phyloP scores from a whole-genome alignment of 2,797 vertebrate genomes.

The Anguilla megastoma region DNA sequence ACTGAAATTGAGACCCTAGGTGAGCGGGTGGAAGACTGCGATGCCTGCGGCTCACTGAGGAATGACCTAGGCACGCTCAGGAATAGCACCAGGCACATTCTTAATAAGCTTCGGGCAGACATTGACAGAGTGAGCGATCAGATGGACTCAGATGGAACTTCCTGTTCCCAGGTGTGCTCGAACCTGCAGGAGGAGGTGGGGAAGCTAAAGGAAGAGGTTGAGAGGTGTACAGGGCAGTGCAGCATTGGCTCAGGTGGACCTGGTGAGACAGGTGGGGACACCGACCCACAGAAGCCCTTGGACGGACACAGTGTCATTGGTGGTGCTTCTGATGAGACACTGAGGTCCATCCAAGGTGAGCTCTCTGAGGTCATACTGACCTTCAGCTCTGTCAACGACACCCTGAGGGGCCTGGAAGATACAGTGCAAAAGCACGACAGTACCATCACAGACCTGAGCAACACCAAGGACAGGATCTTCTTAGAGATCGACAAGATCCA shows the following conservation, averaged over 20 bases:
- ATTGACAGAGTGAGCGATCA: slow-evolving; percentile 57
- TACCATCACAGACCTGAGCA: slow-evolving; percentile 79
- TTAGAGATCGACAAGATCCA: slow-evolving; percentile 89
- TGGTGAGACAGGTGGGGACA: slow-evolving; percentile 41
- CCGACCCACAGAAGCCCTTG: slow-evolving; percentile 73
- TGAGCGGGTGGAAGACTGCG: slow-evolving; percentile 60
- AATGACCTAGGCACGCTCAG: slow-evolving; percentile 66
- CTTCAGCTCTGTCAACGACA: slow-evolving; percentile 87
- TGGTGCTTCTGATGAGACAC: slow-evolving; percentile 74
- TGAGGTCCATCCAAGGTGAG: slow-evolving; percentile 81
- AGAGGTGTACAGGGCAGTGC: slow-evolving; percentile 63
- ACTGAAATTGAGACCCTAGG: slow-evolving; percentile 69
- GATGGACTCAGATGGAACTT: slow-evolving; percentile 52
- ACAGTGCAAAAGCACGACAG: slow-evolving; percentile 82
- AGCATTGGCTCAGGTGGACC: slow-evolving; percentile 48
- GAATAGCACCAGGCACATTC: slow-evolving; percentile 71
- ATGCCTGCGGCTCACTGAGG: slow-evolving; percentile 65
- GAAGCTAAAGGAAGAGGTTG: slow-evolving; percentile 63
- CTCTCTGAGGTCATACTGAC: slow-evolving; percentile 81
- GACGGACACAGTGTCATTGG: slow-evolving; percentile 86
- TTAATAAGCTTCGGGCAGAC: slow-evolving; percentile 67
- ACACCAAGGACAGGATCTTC: slow-evolving; percentile 87
- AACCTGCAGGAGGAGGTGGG: slow-evolving; percentile 65
- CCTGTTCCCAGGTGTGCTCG: slow-evolving; percentile 69
- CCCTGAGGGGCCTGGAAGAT: slow-evolving; percentile 82